Conservation (phyloP, 2,797 vertebrate species). For the Lerista edwardsae region DNA sequence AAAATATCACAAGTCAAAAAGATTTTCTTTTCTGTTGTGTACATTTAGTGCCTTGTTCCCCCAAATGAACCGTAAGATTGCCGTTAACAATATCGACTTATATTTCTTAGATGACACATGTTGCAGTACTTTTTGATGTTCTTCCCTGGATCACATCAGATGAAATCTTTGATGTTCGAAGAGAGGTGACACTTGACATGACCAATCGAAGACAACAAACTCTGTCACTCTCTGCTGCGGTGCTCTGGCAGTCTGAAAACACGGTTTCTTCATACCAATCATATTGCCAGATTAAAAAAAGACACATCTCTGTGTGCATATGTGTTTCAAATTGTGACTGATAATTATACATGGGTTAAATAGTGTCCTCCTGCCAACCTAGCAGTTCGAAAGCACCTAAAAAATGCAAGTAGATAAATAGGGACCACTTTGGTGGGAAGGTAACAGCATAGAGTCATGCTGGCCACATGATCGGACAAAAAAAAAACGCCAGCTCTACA, state of each 20-base stretch:
- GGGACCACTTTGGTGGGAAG: too few relatives aligned
- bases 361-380: too few relatives aligned
- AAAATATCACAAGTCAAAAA: not conserved
- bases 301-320: not conserved
- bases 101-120: slow-evolving; percentile 21
- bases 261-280: not conserved
- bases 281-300: not conserved
- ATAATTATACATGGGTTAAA: not conserved
- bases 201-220: slow-evolving; percentile 39
- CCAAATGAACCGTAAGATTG: slow-evolving; percentile 2
- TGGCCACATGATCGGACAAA: too few relatives aligned
- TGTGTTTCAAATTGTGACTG: not conserved
- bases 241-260: not conserved
- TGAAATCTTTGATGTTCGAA: slow-evolving; percentile 30
- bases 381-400: too few relatives aligned
- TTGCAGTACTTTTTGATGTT: slow-evolving; percentile 1
- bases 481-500: too few relatives aligned
- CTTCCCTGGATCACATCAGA: slow-evolving; percentile 16
- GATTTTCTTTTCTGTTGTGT: slow-evolving; percentile 29
- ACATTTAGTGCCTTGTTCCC: not conserved
- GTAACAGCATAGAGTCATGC: too few relatives aligned
- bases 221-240: not conserved
- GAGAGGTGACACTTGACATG: slow-evolving; percentile 30
- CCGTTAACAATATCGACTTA: slow-evolving; percentile 18
- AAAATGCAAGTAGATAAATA: too few relatives aligned